phyloP scores from a whole-genome alignment of 2,113 vertebrate genomes.

The Xenopus tropicalis region DNA sequence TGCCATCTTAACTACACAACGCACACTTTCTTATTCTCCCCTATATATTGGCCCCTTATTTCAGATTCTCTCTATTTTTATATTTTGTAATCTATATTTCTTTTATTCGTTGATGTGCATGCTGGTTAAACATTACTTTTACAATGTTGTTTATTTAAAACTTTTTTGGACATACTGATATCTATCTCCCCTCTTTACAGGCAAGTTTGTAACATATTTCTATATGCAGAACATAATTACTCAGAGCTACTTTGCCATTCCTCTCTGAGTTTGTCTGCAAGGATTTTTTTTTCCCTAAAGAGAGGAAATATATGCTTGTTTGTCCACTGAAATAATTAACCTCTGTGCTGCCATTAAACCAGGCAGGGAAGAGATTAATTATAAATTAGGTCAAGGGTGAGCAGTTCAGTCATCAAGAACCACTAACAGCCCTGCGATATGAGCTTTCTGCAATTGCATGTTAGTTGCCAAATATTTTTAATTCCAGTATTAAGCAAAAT shows the following conservation, averaged over 20 bases:
- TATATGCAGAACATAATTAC: too few species aligned
- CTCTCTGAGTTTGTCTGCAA: too few species aligned
- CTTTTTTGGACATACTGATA: not conserved
- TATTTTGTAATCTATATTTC: slow-evolving; percentile 21
- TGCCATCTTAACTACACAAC: not conserved
- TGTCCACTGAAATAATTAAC: not conserved
- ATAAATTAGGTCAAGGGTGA: not conserved
- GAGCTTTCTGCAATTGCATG: too few species aligned
- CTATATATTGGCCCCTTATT: not conserved
- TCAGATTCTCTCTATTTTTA: slow-evolving; percentile 22
- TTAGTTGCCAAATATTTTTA: too few species aligned
- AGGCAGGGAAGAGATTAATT: not conserved
- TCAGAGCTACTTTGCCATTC: too few species aligned
- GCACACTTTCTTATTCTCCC: not conserved
- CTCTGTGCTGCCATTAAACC: not conserved
- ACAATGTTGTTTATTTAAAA: not conserved
- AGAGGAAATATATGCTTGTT: not conserved
- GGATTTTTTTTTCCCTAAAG: not conserved
- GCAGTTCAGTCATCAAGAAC: too few species aligned
- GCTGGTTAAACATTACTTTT: not conserved
- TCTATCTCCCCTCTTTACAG: not conserved
- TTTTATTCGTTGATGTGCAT: slow-evolving; percentile 3
- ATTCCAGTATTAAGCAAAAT: too few species aligned
- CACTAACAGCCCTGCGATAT: too few species aligned
- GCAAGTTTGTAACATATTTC: too few species aligned